A percentile compares a stretch with the other conserved stretches of the same genome.
These are phyloP conservation scores for Pseudorectes ferrugineus DNA, from an alignment of 2,113 vertebrate genomes.

Conservation along the genomic window DNA sequence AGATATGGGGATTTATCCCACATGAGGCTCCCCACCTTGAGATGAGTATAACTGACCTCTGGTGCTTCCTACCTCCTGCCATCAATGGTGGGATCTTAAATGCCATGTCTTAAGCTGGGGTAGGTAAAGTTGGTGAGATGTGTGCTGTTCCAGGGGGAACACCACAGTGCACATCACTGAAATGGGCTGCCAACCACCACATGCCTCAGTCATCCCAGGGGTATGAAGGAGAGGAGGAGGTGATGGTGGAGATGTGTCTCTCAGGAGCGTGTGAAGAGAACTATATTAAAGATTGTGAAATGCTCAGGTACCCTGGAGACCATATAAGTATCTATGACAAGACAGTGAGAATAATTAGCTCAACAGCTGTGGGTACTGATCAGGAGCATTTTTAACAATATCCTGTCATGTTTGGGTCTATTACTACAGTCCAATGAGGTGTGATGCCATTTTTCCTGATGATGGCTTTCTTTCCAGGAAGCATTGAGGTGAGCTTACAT, in stretches of 20 bases:
- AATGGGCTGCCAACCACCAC: background rate
- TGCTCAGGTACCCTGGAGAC: background rate
- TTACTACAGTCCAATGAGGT: conserved; percentile 32
- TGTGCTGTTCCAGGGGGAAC: background rate
- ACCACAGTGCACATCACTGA: fast-evolving
- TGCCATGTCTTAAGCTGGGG: background rate
- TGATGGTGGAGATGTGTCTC: background rate
- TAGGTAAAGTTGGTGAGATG: background rate
- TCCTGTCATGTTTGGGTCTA: conserved; percentile 14
- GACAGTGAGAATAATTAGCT: conserved; percentile 32
- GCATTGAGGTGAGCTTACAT: background rate
- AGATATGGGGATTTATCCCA: background rate
- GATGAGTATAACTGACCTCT: background rate
- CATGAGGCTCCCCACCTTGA: background rate
- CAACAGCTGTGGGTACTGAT: conserved; percentile 7
- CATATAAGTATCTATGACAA: background rate
- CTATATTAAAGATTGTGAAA: background rate
- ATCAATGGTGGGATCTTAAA: background rate
- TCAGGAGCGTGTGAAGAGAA: background rate
- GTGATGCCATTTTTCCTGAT: conserved; percentile 3
- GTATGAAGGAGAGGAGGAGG: background rate
- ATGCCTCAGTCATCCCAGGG: background rate
- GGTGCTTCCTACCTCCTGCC: background rate
- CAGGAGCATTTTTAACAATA: conserved; percentile 1
- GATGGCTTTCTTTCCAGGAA: conserved; percentile 4